Evolutionary conservation across 2,888 invertebrate species (phyloP), one percentile per base, ranked within the genome.

Genomic region (Pollenia labialis): DNA sequence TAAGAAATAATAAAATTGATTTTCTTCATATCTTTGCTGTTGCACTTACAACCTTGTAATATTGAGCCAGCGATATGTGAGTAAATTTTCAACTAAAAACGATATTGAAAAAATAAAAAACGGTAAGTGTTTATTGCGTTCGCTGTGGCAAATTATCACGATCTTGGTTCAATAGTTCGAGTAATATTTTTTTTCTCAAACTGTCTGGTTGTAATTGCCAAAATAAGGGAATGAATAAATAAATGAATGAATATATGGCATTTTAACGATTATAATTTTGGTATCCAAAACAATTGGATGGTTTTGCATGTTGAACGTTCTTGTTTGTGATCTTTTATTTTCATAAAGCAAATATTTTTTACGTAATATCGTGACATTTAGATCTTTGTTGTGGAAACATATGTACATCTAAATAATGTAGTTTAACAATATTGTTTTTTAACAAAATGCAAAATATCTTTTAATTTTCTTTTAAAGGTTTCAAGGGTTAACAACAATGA

Each of bases 151-250:
- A 81, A 85, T 81, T 85, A 85, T 85, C 85, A 85, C 85, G 85
- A 85, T 85, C 71, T 82, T 56, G 77, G 81, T 82, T 85, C 85
- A 85, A 85, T 82, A 85, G 85, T 82, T 85, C 81, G 74, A 54
- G 42, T 54, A 56, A 66, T 74, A 60, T 50, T 32, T 75, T 75
- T 75, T 4, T 56, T 56, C 11, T 77, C 52, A 3, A 54, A n/a
- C 7, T 64, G 11, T 54, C 50, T 23, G 52, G 52, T 60, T 9
- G 52, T 54, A 74, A 44, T 32, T 42, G 54, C n/a, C 40, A 71
- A 60, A 85, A 75, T 52, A 81, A 85, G 64, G 85, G 71, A 76
- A 74, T 71, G 40, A 12, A 56, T 50, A 42, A 4, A 8, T 23
- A 42, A 75, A 64, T 50, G 44, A 44, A 50, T 66, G 56, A 72